phyloP scores from a whole-genome alignment of 2,888 invertebrate genomes.

The Chaetogeoica ovagalla region DNA sequence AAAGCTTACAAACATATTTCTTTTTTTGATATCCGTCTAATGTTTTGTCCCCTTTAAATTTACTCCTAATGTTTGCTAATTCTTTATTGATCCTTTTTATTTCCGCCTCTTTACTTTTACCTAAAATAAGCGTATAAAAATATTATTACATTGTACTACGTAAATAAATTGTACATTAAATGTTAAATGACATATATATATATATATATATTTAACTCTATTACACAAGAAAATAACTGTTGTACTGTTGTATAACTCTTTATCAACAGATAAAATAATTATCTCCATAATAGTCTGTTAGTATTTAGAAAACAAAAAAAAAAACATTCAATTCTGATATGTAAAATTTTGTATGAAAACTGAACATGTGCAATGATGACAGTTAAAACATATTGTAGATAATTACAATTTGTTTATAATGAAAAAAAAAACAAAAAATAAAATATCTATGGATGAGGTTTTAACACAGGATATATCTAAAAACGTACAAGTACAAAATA shows the following conservation, averaged over 20 bases:
- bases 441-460: not conserved
- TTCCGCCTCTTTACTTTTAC: slow-evolving; percentile 99
- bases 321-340: not conserved
- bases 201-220: not conserved
- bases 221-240: not conserved
- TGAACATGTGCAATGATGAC: not conserved
- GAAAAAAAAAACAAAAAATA: not conserved
- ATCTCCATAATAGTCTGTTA: slow-evolving; percentile 20
- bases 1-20: slow-evolving; percentile 99
- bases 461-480: too few relatives aligned
- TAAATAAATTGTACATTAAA: slow-evolving; percentile 21
- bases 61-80: slow-evolving; percentile 97
- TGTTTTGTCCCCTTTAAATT: slow-evolving; percentile 99
- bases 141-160: not conserved
- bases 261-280: slow-evolving; percentile 37
- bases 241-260: not conserved
- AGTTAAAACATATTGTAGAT: slow-evolving; percentile 7
- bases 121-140: slow-evolving; percentile 62
- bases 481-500: too few relatives aligned
- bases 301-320: not conserved
- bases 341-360: not conserved
- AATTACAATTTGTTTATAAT: not conserved
- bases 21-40: slow-evolving; percentile 99
- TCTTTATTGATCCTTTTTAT: slow-evolving; percentile 99
- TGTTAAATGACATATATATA: not conserved